Evolutionary conservation across 2,113 vertebrate species (phyloP).

Genomic region (Marcusenius ussheri): DNA sequence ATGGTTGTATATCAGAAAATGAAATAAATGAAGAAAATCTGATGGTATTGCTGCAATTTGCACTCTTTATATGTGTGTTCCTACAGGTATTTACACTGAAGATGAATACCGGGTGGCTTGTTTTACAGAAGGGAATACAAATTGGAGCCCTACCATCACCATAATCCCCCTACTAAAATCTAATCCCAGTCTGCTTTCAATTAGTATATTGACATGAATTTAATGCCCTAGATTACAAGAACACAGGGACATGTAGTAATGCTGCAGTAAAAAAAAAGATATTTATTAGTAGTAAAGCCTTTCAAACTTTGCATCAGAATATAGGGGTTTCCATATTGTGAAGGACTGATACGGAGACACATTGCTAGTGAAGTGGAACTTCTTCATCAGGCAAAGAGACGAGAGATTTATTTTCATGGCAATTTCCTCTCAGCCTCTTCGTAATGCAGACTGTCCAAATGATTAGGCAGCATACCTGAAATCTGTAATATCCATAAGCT

Average conservation of each 20-base stretch:
- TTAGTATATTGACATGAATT: constrained; percentile 65
- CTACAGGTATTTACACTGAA: neutral
- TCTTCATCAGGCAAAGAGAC: neutral
- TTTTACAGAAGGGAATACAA: neutral
- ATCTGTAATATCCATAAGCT: neutral
- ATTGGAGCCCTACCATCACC: neutral
- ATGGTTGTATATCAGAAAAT: neutral
- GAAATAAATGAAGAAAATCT: neutral
- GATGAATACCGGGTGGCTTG: neutral
- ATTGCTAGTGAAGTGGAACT: neutral
- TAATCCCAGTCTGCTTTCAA: constrained; percentile 64
- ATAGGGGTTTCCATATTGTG: neutral
- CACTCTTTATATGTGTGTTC: neutral
- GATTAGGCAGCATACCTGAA: neutral
- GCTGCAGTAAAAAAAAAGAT: constrained; percentile 66
- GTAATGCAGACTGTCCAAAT: neutral
- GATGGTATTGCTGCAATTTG: neutral
- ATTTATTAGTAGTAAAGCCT: constrained; percentile 58
- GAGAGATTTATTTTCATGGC: neutral
- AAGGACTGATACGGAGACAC: neutral
- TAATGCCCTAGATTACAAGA: constrained; percentile 62
- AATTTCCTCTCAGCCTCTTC: neutral
- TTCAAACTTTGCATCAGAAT: neutral
- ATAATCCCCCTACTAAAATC: constrained; percentile 38
- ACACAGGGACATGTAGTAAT: constrained; percentile 58